Evolutionary conservation across 1,140 invertebrate species (phyloP).

Genomic region (Drosophila orosa): DNA sequence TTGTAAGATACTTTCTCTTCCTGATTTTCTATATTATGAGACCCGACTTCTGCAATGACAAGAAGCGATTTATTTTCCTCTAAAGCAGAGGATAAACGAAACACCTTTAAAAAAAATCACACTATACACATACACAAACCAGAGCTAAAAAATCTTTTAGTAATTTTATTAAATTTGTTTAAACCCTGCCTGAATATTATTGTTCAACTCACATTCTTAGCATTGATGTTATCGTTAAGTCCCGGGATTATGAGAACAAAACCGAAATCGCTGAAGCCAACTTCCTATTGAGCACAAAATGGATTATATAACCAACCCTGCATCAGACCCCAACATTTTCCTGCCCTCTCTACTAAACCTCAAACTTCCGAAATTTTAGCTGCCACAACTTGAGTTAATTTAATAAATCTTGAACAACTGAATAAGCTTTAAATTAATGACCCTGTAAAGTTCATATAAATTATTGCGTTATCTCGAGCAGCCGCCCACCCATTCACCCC

Average conservation of each 20-base stretch:
- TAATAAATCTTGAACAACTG: conserved; percentile 84
- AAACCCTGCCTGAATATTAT: not conserved
- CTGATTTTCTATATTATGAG: not conserved
- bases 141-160: no score
- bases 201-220: not conserved
- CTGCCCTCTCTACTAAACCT: not conserved
- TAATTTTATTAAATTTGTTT: not conserved
- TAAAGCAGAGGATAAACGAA: not conserved
- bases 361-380: conserved; percentile 12
- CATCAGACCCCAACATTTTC: conserved; percentile 2
- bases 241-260: conserved; percentile 24
- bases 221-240: conserved; percentile 14
- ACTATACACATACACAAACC: no score
- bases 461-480: conserved; percentile 77
- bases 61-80: not conserved
- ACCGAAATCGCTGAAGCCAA: conserved; percentile 31
- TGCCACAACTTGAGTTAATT: conserved; percentile 84
- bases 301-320: conserved; percentile 7
- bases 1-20: not conserved
- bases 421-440: conserved; percentile 84
- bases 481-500: conserved; percentile 9
- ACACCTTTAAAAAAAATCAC: no score
- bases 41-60: not conserved
- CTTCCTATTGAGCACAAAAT: conserved; percentile 15
- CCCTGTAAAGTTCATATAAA: conserved; percentile 83